Evolutionary conservation across 2,888 invertebrate genomes (phyloP).

Genomic region (Chaetogeoica ovagalla): DNA sequence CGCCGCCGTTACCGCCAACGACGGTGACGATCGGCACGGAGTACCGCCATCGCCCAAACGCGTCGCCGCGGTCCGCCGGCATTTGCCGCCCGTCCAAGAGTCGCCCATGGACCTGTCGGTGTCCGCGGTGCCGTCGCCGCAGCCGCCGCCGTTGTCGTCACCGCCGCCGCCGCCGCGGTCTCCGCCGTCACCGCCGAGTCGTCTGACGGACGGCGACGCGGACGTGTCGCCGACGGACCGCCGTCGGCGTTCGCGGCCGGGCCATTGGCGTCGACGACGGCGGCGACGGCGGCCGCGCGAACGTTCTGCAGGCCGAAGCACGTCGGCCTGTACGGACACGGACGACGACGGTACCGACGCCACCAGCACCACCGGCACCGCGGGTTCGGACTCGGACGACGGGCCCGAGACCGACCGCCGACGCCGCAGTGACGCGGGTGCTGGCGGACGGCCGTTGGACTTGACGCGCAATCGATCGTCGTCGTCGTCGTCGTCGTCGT

Average conservation of each 20-base stretch:
- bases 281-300: not conserved
- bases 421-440: not conserved
- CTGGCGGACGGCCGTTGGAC: slow-evolving; percentile 40
- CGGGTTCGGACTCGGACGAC: not conserved
- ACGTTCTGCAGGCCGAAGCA: not conserved
- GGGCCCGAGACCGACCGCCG: not conserved
- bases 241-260: not conserved
- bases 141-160: not conserved
- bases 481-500: not conserved
- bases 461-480: slow-evolving; percentile 35
- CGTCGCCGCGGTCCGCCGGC: not conserved
- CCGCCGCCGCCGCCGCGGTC: not conserved
- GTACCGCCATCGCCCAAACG: slow-evolving; percentile 4
- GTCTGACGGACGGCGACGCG: not conserved
- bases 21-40: not conserved
- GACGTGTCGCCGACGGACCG: not conserved
- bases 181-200: not conserved
- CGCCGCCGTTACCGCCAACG: not conserved
- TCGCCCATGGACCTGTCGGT: slow-evolving; percentile 54
- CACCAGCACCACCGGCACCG: not conserved
- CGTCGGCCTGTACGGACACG: not conserved
- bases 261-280: no score
- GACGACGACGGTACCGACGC: not conserved
- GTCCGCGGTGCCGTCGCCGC: slow-evolving; percentile 10
- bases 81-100: slow-evolving; percentile 53